Conservation (phyloP, 2,797 vertebrate species). For the Myotis daubentonii region DNA sequence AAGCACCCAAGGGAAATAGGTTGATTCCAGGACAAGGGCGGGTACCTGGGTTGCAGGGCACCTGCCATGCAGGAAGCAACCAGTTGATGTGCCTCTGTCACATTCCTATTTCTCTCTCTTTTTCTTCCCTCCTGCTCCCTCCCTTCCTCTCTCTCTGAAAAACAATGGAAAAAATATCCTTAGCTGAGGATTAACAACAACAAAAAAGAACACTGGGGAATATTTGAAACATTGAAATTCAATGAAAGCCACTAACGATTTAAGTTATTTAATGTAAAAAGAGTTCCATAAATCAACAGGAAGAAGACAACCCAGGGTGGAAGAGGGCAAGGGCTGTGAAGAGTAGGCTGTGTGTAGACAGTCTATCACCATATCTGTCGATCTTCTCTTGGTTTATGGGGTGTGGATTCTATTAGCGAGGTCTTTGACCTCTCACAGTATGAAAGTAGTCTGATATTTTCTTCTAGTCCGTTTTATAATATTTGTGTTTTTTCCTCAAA, state of each 20-base stretch:
- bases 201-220: not conserved
- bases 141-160: no score
- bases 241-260: not conserved
- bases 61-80: no score
- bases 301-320: not conserved
- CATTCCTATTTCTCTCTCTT: no score
- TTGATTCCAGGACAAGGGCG: no score
- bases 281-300: not conserved
- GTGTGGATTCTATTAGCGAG: not conserved
- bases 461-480: not conserved
- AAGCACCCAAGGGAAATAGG: no score
- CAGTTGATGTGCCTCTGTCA: no score
- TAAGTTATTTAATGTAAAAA: not conserved
- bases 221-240: not conserved
- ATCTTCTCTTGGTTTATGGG: no score
- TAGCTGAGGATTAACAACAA: no score
- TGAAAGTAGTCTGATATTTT: not conserved
- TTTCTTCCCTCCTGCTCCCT: no score
- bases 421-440: not conserved
- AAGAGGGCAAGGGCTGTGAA: not conserved
- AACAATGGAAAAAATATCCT: no score
- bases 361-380: fast-evolving
- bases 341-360: not conserved
- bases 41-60: no score
- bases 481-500: not conserved